A percentile compares a stretch with the other conserved stretches of the same genome.
Evolutionary conservation across 92 coral and sea anemone genomes (phyloP).

Genomic region (Diadumene lineata): DNA sequence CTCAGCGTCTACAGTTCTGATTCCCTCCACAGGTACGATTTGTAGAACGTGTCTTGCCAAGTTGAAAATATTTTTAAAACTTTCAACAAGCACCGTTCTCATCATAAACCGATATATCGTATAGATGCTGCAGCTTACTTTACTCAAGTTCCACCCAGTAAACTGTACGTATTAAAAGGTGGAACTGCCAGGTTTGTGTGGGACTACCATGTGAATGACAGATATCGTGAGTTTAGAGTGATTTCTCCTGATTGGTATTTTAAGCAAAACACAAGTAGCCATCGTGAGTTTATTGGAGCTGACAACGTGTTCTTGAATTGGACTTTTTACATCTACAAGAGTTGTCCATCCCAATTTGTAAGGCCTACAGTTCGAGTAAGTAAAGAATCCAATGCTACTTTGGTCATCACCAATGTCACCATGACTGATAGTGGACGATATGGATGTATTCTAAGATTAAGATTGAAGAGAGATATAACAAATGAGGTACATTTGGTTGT

Average conservation of each 20-base stretch:
- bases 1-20: not conserved
- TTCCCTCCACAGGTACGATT: not conserved
- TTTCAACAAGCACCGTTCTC: not conserved
- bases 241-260: not conserved
- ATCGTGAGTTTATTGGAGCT: not conserved
- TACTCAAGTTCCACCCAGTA: conserved; percentile 8
- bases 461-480: no score
- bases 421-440: conserved; percentile 19
- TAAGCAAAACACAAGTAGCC: not conserved
- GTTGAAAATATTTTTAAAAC: not conserved
- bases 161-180: conserved; percentile 8
- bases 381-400: conserved; percentile 1
- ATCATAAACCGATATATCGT: not conserved
- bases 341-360: conserved; percentile 4
- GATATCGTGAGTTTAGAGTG: not conserved
- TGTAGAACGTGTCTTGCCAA: no score
- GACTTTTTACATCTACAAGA: not conserved
- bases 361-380: conserved; percentile 4
- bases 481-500: not conserved
- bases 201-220: conserved; percentile 7
- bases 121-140: not conserved
- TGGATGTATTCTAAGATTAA: conserved; percentile 4
- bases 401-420: conserved; percentile 17
- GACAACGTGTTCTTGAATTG: not conserved
- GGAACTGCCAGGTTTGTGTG: conserved; percentile 25